phyloP scores from a whole-genome alignment of 2,797 vertebrate species.

The Centropyge bicolor region DNA sequence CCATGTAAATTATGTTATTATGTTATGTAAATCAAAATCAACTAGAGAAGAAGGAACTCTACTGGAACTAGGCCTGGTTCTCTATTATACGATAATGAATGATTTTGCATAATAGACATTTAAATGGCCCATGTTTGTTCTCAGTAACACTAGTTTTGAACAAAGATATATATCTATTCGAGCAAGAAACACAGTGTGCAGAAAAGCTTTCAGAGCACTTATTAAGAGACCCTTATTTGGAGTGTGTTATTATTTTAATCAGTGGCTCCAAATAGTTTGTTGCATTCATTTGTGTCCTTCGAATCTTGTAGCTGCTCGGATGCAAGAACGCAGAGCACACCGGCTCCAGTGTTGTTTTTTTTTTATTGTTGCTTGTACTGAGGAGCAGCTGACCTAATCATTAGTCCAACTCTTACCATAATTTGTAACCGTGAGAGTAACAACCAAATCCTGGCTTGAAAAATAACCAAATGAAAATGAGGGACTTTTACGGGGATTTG shows the following conservation, averaged over 20 bases:
- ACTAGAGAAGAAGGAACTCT: constrained; percentile 10
- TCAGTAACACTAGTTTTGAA: constrained; percentile 39
- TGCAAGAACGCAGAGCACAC: not conserved
- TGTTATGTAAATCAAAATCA: constrained; percentile 50
- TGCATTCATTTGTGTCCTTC: constrained; percentile 5
- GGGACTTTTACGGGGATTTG: constrained; percentile 7
- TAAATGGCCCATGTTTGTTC: constrained; percentile 19
- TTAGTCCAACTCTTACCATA: constrained; percentile 22
- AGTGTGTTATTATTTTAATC: constrained; percentile 44
- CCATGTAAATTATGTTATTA: constrained; percentile 19
- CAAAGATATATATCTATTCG: constrained; percentile 28
- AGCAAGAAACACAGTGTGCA: constrained; percentile 8
- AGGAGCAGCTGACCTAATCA: constrained; percentile 24
- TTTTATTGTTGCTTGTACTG: constrained; percentile 15
- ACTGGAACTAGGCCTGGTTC: not conserved
- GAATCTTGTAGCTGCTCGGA: not conserved
- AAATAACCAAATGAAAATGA: not conserved
- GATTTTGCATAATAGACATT: constrained; percentile 46
- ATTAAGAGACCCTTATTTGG: constrained; percentile 28
- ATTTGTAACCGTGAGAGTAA: constrained; percentile 23
- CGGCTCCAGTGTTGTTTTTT: not conserved
- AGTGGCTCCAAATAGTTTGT: constrained; percentile 29
- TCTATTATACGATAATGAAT: constrained; percentile 47
- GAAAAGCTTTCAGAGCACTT: constrained; percentile 12
- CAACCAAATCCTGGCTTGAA: constrained; percentile 22